phyloP scores from a whole-genome alignment of 2,888 invertebrate species.

The Cynaeus angustus region DNA sequence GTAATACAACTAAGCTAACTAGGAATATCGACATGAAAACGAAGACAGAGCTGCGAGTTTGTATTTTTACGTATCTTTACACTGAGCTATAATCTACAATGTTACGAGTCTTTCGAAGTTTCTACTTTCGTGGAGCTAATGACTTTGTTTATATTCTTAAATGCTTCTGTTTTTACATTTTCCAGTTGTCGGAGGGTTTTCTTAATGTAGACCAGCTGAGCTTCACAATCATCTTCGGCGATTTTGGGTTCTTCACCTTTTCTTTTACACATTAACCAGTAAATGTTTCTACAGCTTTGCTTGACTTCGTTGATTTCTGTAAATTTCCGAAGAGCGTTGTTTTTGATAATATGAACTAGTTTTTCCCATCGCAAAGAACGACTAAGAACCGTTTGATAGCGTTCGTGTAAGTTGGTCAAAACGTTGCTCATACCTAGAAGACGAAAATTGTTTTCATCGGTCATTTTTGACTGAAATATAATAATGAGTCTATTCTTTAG shows the following conservation, averaged over 20 bases:
- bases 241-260: constrained; percentile 69
- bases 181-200: constrained; percentile 73
- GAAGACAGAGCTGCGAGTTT: background rate
- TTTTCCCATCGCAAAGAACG: constrained; percentile 77
- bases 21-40: too few relatives aligned
- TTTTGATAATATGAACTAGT: constrained; percentile 75
- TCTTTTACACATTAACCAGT: constrained; percentile 76
- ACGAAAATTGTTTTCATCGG: constrained; percentile 76
- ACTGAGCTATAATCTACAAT: background rate
- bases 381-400: constrained; percentile 75
- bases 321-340: constrained; percentile 73
- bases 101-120: constrained; percentile 13
- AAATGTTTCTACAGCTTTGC: constrained; percentile 75
- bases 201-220: constrained; percentile 77
- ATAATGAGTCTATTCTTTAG: too few relatives aligned
- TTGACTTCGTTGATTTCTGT: constrained; percentile 75
- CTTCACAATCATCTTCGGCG: constrained; percentile 73
- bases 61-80: too few relatives aligned
- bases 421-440: constrained; percentile 78
- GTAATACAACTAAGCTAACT: too few relatives aligned
- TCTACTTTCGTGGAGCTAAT: constrained; percentile 30
- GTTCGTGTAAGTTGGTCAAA: constrained; percentile 75
- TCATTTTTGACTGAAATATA: constrained; percentile 68
- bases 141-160: background rate
- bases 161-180: background rate